These are phyloP conservation scores for Orussus abietinus DNA, from an alignment of 1,140 invertebrate species.

Conservation along the genomic window DNA sequence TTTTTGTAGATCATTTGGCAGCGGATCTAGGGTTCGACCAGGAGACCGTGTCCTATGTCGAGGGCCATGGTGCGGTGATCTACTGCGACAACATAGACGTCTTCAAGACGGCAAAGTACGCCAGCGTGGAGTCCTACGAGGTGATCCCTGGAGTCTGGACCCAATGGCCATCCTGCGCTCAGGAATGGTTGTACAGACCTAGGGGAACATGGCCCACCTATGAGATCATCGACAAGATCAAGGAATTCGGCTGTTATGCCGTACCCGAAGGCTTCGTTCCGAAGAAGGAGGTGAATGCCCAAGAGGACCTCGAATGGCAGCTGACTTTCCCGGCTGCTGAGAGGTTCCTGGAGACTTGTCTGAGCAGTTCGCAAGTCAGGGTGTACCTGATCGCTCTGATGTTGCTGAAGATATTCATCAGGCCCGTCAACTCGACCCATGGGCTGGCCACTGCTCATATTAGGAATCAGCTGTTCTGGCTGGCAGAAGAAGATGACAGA, in stretches of 20 bases:
- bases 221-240: slow-evolving; percentile 62
- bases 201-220: slow-evolving; percentile 64
- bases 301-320: slow-evolving; percentile 68
- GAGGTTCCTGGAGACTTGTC: slow-evolving; percentile 64
- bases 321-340: slow-evolving; percentile 70
- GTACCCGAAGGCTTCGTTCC: slow-evolving; percentile 64
- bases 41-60: slow-evolving; percentile 48
- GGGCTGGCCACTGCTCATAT: slow-evolving; percentile 64
- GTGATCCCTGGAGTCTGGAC: slow-evolving; percentile 62
- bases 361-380: slow-evolving; percentile 65
- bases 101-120: slow-evolving; percentile 22
- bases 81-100: slow-evolving; percentile 52
- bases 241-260: slow-evolving; percentile 64
- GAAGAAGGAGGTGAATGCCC: slow-evolving; percentile 55
- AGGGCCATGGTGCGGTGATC: slow-evolving; percentile 58
- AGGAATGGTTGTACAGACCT: slow-evolving; percentile 61
- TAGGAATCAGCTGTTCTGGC: slow-evolving; percentile 73
- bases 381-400: slow-evolving; percentile 63
- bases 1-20: slow-evolving; percentile 57
- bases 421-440: slow-evolving; percentile 55
- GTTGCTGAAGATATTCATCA: slow-evolving; percentile 66
- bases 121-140: slow-evolving; percentile 53
- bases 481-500: slow-evolving; percentile 64
- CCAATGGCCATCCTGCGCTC: slow-evolving; percentile 63
- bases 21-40: slow-evolving; percentile 52